phyloP scores from a whole-genome alignment of 2,113 vertebrate genomes.

The Podarcis muralis region DNA sequence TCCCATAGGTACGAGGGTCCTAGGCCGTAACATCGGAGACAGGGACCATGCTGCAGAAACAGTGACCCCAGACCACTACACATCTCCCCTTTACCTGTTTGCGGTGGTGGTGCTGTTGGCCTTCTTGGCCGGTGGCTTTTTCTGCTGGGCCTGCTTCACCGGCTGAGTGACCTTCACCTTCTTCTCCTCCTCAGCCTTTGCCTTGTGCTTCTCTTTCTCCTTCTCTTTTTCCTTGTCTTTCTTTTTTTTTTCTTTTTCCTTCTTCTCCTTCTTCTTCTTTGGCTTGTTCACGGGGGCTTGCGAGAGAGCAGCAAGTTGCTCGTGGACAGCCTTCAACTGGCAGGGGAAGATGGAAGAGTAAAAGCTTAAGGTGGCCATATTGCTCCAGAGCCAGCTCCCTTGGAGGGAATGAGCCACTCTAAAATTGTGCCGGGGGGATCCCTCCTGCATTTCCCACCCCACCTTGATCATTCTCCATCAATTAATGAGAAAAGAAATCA shows the following conservation, averaged over 20 bases:
- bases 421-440: too few relatives aligned
- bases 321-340: slow-evolving; percentile 89
- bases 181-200: slow-evolving; percentile 86
- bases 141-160: slow-evolving; percentile 83
- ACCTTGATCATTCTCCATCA: too few relatives aligned
- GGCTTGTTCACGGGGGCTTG: slow-evolving; percentile 88
- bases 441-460: too few relatives aligned
- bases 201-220: slow-evolving; percentile 82
- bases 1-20: too few relatives aligned
- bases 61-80: too few relatives aligned
- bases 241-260: slow-evolving; percentile 85
- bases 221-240: slow-evolving; percentile 83
- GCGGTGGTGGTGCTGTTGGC: slow-evolving; percentile 84
- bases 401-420: neutral
- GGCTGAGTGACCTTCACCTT: slow-evolving; percentile 84
- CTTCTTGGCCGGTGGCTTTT: slow-evolving; percentile 89
- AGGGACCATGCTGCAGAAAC: too few relatives aligned
- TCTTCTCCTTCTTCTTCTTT: slow-evolving; percentile 93
- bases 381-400: neutral
- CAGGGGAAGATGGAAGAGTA: slow-evolving; percentile 14
- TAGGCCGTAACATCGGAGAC: too few relatives aligned
- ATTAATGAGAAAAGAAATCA: too few relatives aligned
- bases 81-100: slow-evolving; percentile 66
- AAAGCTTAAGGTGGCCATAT: neutral
- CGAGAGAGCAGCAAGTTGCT: slow-evolving; percentile 88